Conservation (phyloP, 1,140 invertebrate species). For the Macrobrachium nipponense region DNA sequence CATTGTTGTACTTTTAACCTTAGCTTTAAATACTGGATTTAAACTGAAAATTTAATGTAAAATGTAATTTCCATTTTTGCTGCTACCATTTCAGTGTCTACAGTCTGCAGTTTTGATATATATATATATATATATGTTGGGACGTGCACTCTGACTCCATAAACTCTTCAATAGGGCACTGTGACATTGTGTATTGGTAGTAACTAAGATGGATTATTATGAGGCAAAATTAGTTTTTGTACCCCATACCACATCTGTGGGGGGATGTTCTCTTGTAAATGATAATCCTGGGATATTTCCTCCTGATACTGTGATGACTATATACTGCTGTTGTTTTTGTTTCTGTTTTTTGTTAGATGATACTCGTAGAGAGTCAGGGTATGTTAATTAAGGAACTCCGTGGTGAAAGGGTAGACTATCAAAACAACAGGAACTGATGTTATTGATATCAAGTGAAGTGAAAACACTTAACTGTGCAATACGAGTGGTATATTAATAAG, state of each 20-base stretch:
- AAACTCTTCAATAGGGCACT: too few species aligned
- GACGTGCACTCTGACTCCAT: too few species aligned
- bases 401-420: constrained; percentile 29
- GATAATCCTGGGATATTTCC: constrained; percentile 45
- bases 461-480: constrained; percentile 29
- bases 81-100: too few species aligned
- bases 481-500: constrained; percentile 1
- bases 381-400: constrained; percentile 19
- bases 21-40: too few species aligned
- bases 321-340: constrained; percentile 42
- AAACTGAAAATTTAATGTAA: too few species aligned
- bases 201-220: constrained; percentile 4
- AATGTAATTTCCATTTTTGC: too few species aligned
- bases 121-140: too few species aligned
- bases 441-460: constrained; percentile 20
- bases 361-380: constrained; percentile 44
- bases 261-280: constrained; percentile 5
- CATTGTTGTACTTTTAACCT: too few species aligned
- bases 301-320: constrained; percentile 51
- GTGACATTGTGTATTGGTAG: constrained; percentile 6
- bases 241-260: not conserved
- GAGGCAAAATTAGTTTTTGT: not conserved
- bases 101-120: too few species aligned
- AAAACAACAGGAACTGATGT: constrained; percentile 29
- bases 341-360: constrained; percentile 44